Evolutionary conservation across 1,140 invertebrate genomes (phyloP).

Genomic region (Heterodera carotae): DNA sequence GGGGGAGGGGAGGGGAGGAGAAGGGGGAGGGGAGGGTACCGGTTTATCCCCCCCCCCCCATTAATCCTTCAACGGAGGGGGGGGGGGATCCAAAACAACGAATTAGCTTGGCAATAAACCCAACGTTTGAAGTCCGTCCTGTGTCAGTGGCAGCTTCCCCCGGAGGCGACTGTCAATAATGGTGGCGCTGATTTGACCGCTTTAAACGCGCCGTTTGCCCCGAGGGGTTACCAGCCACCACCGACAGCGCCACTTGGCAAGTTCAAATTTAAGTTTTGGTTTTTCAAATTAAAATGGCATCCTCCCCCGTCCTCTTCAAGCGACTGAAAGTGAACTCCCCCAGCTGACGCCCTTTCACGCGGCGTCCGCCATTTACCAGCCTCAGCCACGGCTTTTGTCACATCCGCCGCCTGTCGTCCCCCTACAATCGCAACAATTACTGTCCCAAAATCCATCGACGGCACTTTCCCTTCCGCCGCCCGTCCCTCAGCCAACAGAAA

Average conservation of each 20-base stretch:
- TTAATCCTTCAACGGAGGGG: background rate
- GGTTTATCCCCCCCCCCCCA: background rate
- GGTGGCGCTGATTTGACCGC: background rate
- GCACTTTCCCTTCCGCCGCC: background rate
- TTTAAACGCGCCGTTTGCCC: conserved; percentile 12
- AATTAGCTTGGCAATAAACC: background rate
- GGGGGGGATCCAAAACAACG: no score
- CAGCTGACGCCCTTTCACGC: background rate
- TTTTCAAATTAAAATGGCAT: background rate
- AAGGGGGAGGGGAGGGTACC: background rate
- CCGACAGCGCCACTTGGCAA: conserved; percentile 34
- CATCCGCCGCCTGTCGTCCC: background rate
- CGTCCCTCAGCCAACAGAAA: background rate
- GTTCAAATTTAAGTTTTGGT: background rate
- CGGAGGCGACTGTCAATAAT: background rate
- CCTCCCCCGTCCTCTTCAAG: background rate
- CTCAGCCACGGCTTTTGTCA: background rate
- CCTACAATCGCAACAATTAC: conserved; percentile 7
- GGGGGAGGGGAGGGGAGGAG: background rate
- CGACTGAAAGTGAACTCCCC: background rate
- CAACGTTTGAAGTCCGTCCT: background rate
- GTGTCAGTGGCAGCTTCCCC: background rate
- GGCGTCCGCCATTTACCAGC: background rate
- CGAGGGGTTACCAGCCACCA: conserved; percentile 41
- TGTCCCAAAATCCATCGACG: background rate